Evolutionary conservation across 2,113 vertebrate species (phyloP).

Genomic region (Dromaius novaehollandiae): DNA sequence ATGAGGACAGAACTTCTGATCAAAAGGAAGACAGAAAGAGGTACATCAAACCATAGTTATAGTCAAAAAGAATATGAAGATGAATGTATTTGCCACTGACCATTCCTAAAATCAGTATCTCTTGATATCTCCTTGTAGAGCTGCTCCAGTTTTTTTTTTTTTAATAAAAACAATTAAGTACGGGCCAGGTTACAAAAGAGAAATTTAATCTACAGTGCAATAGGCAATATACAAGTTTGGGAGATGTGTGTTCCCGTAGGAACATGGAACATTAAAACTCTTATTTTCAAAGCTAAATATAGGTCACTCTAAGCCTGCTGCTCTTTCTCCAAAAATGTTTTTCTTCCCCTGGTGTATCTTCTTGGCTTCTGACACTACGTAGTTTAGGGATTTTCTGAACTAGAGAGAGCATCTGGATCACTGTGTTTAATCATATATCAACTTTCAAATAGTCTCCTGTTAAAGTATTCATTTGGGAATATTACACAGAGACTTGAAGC

Average conservation of each 20-base stretch:
- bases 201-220: background rate
- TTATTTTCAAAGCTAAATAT: background rate
- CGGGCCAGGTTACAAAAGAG: background rate
- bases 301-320: background rate
- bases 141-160: slow-evolving; percentile 3
- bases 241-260: background rate
- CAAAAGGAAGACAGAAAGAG: background rate
- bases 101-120: background rate
- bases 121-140: background rate
- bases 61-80: background rate
- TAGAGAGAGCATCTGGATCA: background rate
- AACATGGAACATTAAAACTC: background rate
- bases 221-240: background rate
- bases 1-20: background rate
- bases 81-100: background rate
- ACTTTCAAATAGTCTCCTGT: background rate
- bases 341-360: background rate
- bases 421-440: background rate
- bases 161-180: background rate
- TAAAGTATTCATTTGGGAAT: background rate
- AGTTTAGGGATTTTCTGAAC: background rate
- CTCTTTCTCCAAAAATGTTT: background rate
- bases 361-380: background rate
- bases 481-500: background rate
- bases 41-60: background rate